phyloP scores from a whole-genome alignment of 2,888 invertebrate genomes.

The Pristionchus fissidentatus region DNA sequence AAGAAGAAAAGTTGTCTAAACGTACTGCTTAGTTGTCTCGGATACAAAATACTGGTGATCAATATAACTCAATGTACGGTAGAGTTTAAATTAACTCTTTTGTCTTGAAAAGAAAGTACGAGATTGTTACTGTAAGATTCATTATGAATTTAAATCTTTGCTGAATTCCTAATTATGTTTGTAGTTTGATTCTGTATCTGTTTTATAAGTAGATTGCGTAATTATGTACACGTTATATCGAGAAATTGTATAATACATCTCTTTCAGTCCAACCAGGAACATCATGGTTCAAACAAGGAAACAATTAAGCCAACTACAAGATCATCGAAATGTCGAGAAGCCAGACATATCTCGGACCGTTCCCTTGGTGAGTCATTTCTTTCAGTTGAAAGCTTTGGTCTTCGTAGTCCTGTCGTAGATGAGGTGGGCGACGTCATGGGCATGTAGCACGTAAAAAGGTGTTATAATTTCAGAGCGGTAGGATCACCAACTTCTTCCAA shows the following conservation, averaged over 20 bases:
- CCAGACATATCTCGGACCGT: background rate
- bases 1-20: too few relatives aligned
- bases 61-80: too few relatives aligned
- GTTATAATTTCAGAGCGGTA: background rate
- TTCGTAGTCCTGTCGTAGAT: too few relatives aligned
- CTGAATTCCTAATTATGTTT: background rate
- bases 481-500: conserved; percentile 40
- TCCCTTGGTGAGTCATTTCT: background rate
- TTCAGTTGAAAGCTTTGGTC: background rate
- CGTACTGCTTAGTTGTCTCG: too few relatives aligned
- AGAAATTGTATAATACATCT: background rate
- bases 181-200: background rate
- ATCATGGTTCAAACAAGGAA: conserved; percentile 31
- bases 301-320: conserved; percentile 21
- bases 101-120: too few relatives aligned
- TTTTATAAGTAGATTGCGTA: too few relatives aligned
- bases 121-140: too few relatives aligned
- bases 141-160: background rate
- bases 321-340: background rate
- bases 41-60: too few relatives aligned
- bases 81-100: too few relatives aligned
- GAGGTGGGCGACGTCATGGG: too few relatives aligned
- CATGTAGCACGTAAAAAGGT: too few relatives aligned
- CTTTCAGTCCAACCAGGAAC: background rate
- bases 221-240: too few relatives aligned